Evolutionary conservation across 2,888 invertebrate genomes (phyloP).

Genomic region (Herminia tarsipennalis): DNA sequence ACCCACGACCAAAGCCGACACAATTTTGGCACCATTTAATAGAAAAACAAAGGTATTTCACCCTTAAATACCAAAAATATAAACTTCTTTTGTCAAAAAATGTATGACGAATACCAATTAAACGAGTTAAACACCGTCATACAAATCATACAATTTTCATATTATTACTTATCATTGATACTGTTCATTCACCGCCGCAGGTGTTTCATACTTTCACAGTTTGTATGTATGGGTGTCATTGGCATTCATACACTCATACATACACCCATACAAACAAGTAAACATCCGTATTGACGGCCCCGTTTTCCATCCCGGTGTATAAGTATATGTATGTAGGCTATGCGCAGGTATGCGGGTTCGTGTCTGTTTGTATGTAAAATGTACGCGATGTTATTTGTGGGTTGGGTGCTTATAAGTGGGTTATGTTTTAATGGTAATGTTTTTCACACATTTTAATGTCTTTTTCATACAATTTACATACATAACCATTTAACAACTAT

Average conservation of each 20-base stretch:
- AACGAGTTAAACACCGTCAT: neutral
- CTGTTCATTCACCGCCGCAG: slow-evolving; percentile 18
- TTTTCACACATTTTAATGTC: too few species aligned
- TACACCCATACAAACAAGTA: slow-evolving; percentile 13
- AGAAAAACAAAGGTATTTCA: too few species aligned
- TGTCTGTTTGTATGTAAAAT: slow-evolving; percentile 26
- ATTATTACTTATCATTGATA: slow-evolving; percentile 1
- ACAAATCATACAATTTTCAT: neutral
- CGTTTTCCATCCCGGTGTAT: slow-evolving; percentile 49
- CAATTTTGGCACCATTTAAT: too few species aligned
- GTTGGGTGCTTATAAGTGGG: neutral
- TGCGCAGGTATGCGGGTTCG: slow-evolving; percentile 48
- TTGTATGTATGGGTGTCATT: slow-evolving; percentile 44
- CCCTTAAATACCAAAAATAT: too few species aligned
- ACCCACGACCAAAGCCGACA: too few species aligned
- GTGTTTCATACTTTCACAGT: slow-evolving; percentile 35
- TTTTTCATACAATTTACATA: too few species aligned
- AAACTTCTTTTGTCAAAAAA: too few species aligned
- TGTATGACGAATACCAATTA: too few species aligned
- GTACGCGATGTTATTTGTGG: slow-evolving; percentile 8
- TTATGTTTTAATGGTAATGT: too few species aligned
- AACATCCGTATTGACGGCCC: slow-evolving; percentile 40
- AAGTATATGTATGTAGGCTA: slow-evolving; percentile 67
- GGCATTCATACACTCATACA: slow-evolving; percentile 39
- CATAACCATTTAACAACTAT: too few species aligned